phyloP scores from a whole-genome alignment of 2,888 invertebrate species.

The Oscheius sp. region DNA sequence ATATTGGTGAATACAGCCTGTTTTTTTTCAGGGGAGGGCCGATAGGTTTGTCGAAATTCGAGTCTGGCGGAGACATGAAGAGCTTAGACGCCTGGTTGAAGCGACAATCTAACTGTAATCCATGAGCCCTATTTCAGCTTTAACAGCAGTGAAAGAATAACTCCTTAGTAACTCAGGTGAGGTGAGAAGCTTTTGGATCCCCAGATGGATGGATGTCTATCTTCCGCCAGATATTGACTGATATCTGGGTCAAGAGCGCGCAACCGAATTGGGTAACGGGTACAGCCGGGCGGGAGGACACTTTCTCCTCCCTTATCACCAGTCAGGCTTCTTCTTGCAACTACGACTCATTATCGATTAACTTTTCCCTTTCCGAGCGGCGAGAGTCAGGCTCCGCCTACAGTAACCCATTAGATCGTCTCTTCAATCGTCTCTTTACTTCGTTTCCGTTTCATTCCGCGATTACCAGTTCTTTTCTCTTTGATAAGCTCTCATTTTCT shows the following conservation, averaged over 20 bases:
- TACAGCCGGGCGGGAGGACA: constrained; percentile 22
- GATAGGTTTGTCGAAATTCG: no score
- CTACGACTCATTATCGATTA: constrained; percentile 9
- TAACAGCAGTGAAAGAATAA: no score
- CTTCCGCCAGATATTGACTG: constrained; percentile 10
- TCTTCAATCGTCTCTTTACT: background rate
- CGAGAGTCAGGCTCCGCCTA: constrained; percentile 11
- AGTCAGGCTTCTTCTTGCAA: constrained; percentile 14
- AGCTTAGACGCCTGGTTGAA: no score
- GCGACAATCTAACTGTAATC: no score
- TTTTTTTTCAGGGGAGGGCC: no score
- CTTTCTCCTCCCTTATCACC: constrained; percentile 23
- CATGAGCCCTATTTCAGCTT: no score
- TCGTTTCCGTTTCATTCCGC: background rate
- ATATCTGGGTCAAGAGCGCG: constrained; percentile 31
- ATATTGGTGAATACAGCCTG: no score
- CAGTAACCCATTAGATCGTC: background rate
- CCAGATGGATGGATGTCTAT: background rate
- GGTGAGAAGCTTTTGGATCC: no score
- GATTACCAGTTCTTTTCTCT: background rate
- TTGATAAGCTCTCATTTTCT: background rate
- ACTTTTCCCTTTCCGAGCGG: constrained; percentile 11
- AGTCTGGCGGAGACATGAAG: no score
- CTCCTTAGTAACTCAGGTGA: no score
- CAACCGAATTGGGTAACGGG: constrained; percentile 32